Evolutionary conservation across 1,140 invertebrate species (phyloP).

Genomic region (Zaprionus inermis): DNA sequence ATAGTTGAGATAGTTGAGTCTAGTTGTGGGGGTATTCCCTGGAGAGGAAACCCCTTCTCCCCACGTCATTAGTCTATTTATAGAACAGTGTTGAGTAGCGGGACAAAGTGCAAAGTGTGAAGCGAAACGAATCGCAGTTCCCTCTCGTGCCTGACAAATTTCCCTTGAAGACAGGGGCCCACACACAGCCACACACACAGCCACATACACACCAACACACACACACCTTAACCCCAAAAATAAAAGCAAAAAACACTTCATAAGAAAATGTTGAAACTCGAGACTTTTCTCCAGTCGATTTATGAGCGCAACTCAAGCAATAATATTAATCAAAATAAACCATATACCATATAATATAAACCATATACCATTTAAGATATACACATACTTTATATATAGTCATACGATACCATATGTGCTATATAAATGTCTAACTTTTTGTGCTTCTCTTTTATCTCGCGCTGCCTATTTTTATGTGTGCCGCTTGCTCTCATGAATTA

Average conservation of each 20-base stretch:
- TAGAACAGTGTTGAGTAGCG: constrained; percentile 26
- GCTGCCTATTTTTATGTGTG: constrained; percentile 57
- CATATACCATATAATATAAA: constrained; percentile 25
- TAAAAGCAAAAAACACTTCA: constrained; percentile 33
- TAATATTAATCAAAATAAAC: constrained; percentile 39
- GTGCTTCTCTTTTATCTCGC: constrained; percentile 66
- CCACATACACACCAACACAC: constrained; percentile 13
- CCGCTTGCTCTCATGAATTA: constrained; percentile 67
- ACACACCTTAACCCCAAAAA: constrained; percentile 21
- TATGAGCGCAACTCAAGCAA: constrained; percentile 10
- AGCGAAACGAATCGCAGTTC: constrained; percentile 33
- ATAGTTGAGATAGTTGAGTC: constrained; percentile 41
- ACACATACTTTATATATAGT: neutral
- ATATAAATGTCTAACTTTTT: constrained; percentile 70
- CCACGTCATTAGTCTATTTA: constrained; percentile 22
- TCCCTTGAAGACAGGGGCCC: constrained; percentile 10
- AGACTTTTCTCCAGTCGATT: constrained; percentile 20
- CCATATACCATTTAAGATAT: constrained; percentile 18
- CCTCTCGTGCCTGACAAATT: constrained; percentile 37
- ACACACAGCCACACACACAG: constrained; percentile 28
- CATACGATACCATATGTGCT: constrained; percentile 11
- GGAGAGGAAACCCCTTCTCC: constrained; percentile 18
- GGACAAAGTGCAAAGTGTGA: constrained; percentile 46
- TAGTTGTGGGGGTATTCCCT: constrained; percentile 21
- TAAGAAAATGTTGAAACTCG: constrained; percentile 72